phyloP scores from a whole-genome alignment of 2,888 invertebrate genomes.

The Atethmia centrago region DNA sequence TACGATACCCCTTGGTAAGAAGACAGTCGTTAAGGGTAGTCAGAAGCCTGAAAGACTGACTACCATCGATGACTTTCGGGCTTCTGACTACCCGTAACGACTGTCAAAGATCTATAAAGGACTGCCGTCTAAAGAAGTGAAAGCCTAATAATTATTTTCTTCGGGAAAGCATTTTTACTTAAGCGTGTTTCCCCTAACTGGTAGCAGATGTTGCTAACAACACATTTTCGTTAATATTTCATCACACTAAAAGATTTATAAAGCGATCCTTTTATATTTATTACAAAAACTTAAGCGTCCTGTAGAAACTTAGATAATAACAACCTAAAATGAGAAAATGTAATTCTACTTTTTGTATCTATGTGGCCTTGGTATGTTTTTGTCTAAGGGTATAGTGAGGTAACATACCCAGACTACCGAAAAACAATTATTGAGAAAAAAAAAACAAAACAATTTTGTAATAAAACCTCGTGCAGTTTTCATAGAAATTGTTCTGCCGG shows the following conservation, averaged over 20 bases:
- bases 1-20: neutral
- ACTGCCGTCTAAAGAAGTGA: neutral
- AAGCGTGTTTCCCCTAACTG: neutral
- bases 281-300: neutral
- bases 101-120: neutral
- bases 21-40: too few relatives aligned
- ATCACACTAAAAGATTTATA: neutral
- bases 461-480: too few relatives aligned
- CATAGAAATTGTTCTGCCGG: too few relatives aligned
- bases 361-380: conserved; percentile 20
- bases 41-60: too few relatives aligned
- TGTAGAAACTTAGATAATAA: neutral
- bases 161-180: neutral
- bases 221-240: neutral
- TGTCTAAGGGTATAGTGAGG: neutral
- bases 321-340: conserved; percentile 1
- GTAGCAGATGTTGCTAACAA: too few relatives aligned
- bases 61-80: neutral
- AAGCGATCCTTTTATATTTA: neutral
- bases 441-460: too few relatives aligned
- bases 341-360: neutral
- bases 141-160: neutral
- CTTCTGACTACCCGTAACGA: neutral
- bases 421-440: too few relatives aligned
- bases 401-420: too few relatives aligned